phyloP scores from a whole-genome alignment of 1,140 invertebrate species.

The Listronotus bonariensis region DNA sequence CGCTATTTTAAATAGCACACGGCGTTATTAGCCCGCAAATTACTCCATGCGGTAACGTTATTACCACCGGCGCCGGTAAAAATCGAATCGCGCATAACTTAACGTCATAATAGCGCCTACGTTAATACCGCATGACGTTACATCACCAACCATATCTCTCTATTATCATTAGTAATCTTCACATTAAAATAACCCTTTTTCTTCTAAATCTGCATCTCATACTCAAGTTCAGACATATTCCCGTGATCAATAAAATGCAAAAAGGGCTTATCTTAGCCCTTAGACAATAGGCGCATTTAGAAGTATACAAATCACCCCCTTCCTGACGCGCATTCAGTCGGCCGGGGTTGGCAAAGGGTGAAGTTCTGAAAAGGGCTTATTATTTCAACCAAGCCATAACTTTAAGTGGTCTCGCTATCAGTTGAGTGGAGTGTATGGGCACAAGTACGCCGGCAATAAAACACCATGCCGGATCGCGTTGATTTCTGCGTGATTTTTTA shows the following conservation, averaged over 20 bases:
- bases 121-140: no score
- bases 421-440: not conserved
- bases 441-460: no score
- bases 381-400: constrained; percentile 12
- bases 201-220: not conserved
- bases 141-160: no score
- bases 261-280: constrained; percentile 19
- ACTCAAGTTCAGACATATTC: not conserved
- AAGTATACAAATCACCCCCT: constrained; percentile 20
- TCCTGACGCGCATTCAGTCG: constrained; percentile 17
- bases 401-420: constrained; percentile 4
- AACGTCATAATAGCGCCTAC: no score
- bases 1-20: no score
- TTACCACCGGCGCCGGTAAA: no score
- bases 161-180: no score
- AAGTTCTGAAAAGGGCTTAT: constrained; percentile 16
- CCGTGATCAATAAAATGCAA: constrained; percentile 19
- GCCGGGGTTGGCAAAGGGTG: constrained; percentile 12
- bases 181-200: not conserved
- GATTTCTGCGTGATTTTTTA: no score
- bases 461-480: no score
- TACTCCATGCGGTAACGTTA: no score
- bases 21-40: no score
- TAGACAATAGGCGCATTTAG: constrained; percentile 21
- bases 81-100: no score